A percentile compares a stretch with the other conserved stretches of the same genome.
These are phyloP conservation scores for Atherinosoma microstoma DNA, from an alignment of 2,797 vertebrate genomes.

Conservation along the genomic window DNA sequence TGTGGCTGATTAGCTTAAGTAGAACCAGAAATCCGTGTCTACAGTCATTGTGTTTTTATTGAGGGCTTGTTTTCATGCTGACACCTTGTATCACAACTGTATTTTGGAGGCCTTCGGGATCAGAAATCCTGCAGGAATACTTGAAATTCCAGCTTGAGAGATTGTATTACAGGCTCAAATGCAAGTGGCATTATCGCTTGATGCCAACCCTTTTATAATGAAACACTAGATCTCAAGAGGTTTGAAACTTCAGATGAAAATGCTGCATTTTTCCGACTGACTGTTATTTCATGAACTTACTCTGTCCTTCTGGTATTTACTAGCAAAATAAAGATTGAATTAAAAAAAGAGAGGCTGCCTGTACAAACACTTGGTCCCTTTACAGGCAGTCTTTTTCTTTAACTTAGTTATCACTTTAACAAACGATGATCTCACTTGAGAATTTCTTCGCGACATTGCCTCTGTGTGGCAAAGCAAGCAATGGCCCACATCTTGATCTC, in stretches of 20 bases:
- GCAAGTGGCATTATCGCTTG: background rate
- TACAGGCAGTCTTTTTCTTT: background rate
- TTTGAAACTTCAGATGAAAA: background rate
- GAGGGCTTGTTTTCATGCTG: background rate
- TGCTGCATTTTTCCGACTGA: background rate
- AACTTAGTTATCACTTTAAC: background rate
- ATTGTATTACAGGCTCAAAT: background rate
- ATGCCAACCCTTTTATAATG: background rate
- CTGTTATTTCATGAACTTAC: background rate
- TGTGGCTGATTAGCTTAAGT: background rate
- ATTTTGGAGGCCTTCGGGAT: background rate
- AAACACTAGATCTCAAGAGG: background rate
- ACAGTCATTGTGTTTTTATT: background rate
- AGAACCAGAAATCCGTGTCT: background rate
- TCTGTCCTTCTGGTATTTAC: background rate
- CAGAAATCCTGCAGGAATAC: constrained; percentile 7
- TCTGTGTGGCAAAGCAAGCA: constrained; percentile 97
- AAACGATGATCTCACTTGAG: constrained; percentile 89
- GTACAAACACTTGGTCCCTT: background rate
- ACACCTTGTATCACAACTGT: background rate
- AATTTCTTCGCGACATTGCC: constrained; percentile 98
- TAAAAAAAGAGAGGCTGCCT: background rate
- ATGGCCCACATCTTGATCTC: constrained; percentile 99
- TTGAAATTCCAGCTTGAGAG: constrained; percentile 13
- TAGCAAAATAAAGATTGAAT: background rate